Conservation (phyloP, 2,113 vertebrate genomes). For the Bos indicus region DNA sequence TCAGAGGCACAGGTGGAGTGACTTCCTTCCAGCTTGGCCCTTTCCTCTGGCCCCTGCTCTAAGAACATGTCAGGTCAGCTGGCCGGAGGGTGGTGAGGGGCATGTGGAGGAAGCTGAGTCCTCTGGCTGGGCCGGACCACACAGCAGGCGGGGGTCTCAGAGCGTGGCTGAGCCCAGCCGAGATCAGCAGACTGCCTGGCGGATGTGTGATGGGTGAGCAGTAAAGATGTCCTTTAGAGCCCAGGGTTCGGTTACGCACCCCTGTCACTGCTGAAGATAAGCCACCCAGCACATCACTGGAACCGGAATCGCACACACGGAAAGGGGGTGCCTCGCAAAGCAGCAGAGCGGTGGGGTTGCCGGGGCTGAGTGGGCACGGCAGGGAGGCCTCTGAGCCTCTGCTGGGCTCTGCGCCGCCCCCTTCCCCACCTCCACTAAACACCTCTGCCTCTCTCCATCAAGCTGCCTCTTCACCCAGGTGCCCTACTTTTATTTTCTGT, state of each 20-base stretch:
- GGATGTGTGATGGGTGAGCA: accelerated
- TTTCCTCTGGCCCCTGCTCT: background rate
- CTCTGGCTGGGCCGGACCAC: accelerated
- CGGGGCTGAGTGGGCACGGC: accelerated
- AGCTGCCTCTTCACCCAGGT: no score
- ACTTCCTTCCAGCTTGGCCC: background rate
- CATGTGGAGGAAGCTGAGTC: background rate
- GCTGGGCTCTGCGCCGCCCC: accelerated
- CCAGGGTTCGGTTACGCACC: accelerated
- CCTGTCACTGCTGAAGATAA: accelerated
- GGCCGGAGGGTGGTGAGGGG: background rate
- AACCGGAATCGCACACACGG: accelerated
- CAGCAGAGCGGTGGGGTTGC: accelerated
- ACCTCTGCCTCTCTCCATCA: accelerated
- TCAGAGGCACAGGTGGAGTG: background rate
- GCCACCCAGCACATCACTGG: accelerated
- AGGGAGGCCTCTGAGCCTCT: background rate
- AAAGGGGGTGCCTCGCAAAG: accelerated
- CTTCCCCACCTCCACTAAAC: accelerated
- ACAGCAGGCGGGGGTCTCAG: accelerated
- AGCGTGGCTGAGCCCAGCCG: accelerated
- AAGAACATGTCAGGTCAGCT: background rate
- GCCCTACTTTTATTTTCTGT: background rate
- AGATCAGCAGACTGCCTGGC: background rate
- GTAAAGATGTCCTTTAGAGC: accelerated